These are phyloP conservation scores for Vicugna pacos DNA, from an alignment of 2,113 vertebrate species.

Conservation along the genomic window DNA sequence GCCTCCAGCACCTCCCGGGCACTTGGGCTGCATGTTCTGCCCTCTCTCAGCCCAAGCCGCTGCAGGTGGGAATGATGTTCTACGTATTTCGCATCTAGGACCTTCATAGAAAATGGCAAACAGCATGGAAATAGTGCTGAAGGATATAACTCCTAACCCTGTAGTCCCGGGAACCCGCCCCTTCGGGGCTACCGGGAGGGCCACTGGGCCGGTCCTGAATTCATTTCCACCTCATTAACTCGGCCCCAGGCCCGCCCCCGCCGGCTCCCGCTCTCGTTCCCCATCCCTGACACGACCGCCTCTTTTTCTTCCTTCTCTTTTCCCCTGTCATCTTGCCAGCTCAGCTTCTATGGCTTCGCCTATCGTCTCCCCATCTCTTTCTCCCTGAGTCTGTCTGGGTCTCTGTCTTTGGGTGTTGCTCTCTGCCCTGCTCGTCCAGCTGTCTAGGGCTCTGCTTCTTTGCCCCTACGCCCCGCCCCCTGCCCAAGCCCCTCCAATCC, in stretches of 20 bases:
- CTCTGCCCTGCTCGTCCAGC: background rate
- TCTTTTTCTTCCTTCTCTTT: slow-evolving; percentile 51
- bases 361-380: slow-evolving; percentile 14
- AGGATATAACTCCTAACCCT: background rate
- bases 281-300: background rate
- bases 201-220: slow-evolving; percentile 28
- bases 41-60: background rate
- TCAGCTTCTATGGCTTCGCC: slow-evolving; percentile 7
- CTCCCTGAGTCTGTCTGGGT: slow-evolving; percentile 48
- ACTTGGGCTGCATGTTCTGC: background rate
- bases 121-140: background rate
- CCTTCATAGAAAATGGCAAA: background rate
- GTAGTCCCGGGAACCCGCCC: background rate
- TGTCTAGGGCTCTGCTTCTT: slow-evolving; percentile 52
- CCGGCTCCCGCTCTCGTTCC: background rate
- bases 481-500: slow-evolving; percentile 59
- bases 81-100: background rate
- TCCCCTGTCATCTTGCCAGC: slow-evolving; percentile 60
- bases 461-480: slow-evolving; percentile 50
- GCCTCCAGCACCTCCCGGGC: background rate
- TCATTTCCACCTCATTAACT: slow-evolving; percentile 66
- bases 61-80: background rate
- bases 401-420: slow-evolving; percentile 47
- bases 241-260: slow-evolving; percentile 37
- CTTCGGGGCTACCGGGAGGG: background rate